Evolutionary conservation across 1,140 invertebrate species (phyloP).

Genomic region (Monomorium pharaonis): DNA sequence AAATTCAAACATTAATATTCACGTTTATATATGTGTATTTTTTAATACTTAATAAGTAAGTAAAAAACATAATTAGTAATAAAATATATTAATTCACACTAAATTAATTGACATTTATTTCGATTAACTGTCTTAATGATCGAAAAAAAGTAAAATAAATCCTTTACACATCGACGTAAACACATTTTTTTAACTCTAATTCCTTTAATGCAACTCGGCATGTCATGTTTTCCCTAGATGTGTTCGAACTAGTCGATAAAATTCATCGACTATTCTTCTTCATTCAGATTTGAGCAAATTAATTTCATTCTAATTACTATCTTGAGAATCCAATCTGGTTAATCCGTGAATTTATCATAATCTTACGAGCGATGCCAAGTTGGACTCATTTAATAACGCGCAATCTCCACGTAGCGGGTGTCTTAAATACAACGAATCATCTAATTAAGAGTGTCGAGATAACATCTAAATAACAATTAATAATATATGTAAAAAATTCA

Average conservation of each 20-base stretch:
- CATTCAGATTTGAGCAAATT: constrained; percentile 26
- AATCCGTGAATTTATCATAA: constrained; percentile 52
- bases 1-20: neutral
- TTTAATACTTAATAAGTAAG: neutral
- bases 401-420: neutral
- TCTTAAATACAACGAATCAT: neutral
- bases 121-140: neutral
- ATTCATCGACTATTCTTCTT: neutral
- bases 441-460: neutral
- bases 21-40: neutral
- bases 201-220: constrained; percentile 27
- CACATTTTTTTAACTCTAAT: constrained; percentile 15
- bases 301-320: constrained; percentile 3
- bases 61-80: neutral
- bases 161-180: neutral
- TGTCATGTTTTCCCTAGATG: neutral
- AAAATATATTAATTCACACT: neutral
- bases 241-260: constrained; percentile 21
- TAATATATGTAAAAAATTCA: neutral
- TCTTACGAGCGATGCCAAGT: constrained; percentile 30
- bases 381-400: neutral
- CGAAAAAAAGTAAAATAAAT: neutral
- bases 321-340: constrained; percentile 29
- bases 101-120: neutral
- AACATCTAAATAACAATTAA: neutral